Conservation (phyloP, 2,888 invertebrate genomes). For the Pristionchus fissidentatus region DNA sequence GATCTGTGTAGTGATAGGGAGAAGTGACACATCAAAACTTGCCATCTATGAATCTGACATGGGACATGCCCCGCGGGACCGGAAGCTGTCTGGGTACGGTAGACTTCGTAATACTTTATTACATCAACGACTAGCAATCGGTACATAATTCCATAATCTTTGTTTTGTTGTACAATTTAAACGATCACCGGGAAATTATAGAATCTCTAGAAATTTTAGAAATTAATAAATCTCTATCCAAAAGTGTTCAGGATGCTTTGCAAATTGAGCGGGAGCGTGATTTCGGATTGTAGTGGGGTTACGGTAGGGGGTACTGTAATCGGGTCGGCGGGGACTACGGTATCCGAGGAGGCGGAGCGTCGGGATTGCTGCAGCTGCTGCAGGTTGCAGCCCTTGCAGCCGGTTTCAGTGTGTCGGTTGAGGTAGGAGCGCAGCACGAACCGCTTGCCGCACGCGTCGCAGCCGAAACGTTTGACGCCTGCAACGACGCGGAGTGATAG, state of each 20-base stretch:
- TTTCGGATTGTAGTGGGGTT: neutral
- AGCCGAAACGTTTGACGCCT: conserved; percentile 86
- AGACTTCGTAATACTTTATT: neutral
- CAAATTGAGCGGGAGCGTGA: neutral
- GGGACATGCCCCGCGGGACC: neutral
- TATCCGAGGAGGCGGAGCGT: neutral
- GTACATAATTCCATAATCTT: neutral
- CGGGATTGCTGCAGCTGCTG: no score
- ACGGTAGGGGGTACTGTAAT: neutral
- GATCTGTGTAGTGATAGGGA: neutral
- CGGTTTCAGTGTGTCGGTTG: conserved; percentile 83
- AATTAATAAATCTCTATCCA: no score
- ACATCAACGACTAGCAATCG: neutral
- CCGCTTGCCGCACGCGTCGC: conserved; percentile 87
- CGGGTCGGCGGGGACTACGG: neutral
- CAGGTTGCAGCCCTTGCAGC: conserved; percentile 59
- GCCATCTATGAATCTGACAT: no score
- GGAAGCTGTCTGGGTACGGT: neutral
- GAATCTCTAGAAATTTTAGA: no score
- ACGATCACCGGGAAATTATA: no score
- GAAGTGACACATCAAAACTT: conserved; percentile 38
- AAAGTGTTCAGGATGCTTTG: neutral
- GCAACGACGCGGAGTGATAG: conserved; percentile 49
- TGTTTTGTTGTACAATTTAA: neutral
- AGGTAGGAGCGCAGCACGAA: conserved; percentile 93